Evolutionary conservation across 2,113 vertebrate genomes (phyloP).

Genomic region (Opisthocomus hoazin): DNA sequence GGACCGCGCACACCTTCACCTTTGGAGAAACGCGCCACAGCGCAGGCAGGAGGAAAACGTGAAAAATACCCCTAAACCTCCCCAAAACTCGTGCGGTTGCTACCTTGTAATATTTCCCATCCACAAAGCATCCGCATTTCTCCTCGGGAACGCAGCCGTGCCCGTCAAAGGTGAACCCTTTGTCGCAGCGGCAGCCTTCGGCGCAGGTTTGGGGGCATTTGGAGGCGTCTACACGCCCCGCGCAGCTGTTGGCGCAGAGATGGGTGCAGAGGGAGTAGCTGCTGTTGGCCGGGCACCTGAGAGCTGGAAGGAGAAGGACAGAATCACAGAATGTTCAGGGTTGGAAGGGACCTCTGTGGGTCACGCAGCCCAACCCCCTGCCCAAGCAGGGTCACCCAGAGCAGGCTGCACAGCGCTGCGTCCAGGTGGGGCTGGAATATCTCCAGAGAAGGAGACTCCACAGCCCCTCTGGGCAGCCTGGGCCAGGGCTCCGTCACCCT

Average conservation of each 20-base stretch:
- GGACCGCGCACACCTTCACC: rapidly evolving
- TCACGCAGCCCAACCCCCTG: too few relatives aligned
- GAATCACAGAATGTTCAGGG: too few relatives aligned
- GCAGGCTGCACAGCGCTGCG: too few relatives aligned
- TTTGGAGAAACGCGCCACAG: not conserved
- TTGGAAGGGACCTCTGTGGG: too few relatives aligned
- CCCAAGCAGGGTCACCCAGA: too few relatives aligned
- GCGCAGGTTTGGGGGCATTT: conserved; percentile 58
- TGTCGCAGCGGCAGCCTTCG: conserved; percentile 80
- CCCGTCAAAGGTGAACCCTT: conserved; percentile 66
- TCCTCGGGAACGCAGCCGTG: conserved; percentile 61
- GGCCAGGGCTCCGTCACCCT: too few relatives aligned
- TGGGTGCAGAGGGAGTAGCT: conserved; percentile 76
- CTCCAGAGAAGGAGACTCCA: too few relatives aligned
- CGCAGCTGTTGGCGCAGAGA: conserved; percentile 66
- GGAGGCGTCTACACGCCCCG: conserved; percentile 13
- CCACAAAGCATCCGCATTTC: conserved; percentile 76
- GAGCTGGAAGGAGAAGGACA: conserved; percentile 32
- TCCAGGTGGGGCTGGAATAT: too few relatives aligned
- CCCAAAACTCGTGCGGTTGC: rapidly evolving
- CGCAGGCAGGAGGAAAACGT: too few relatives aligned
- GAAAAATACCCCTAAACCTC: too few relatives aligned
- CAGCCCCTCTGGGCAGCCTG: too few relatives aligned
- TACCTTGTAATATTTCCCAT: conserved; percentile 67
- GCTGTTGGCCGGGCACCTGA: conserved; percentile 72